Base-by-base conservation (phyloP, 2,113 vertebrate species). In the Chascanopsetta lugubris region DNA sequence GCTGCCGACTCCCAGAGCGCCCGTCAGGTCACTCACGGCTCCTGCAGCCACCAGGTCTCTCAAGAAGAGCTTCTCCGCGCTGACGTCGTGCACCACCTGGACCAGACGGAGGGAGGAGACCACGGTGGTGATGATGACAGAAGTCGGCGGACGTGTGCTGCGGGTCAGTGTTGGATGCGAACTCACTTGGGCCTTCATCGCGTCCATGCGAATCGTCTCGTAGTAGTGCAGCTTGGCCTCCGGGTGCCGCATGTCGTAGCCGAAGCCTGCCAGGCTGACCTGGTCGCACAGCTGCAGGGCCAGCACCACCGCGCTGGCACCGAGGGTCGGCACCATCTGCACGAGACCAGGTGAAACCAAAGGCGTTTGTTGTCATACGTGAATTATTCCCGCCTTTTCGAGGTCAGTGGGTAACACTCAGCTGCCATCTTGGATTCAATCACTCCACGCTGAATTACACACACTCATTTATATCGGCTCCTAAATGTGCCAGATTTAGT, bases 231-330 rank as follows among this genome's bases (percentile, higher is more conserved):
- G 90, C 21, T 78, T 75, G 21, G 89, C 77, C 15, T 74, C 74
- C 1, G 90, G 92, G 46, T 92, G 90, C 60, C 86, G 79, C 80
- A 93, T 80, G 59, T 94, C 81, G 1, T 94, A 94, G 5, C 92
- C 92, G 50, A 94, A 94, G 9, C 93, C 93, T 27, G 90, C 92
- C 46, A 94, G 70, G 56, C 90, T 94, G 27, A 94, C 91, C 68
- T 94, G 90, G 77, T 94, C 92, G 36, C 93, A 94, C 50, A 94
- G 61, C 80, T 93, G 92, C 60, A 93, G 42, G 20, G 93, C 93
- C 84, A 91, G 82, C 64, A 92, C 89, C 57, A 92, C 84, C 0
- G 91, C 92, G n/a, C 74, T 82, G 40, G 89, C 84, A 4, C 92
- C 92, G 6, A 92, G 29, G 0, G 93, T 94, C 5, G 93, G 93